Evolutionary conservation across 2,113 vertebrate species (phyloP).

Genomic region (Proteles cristata): DNA sequence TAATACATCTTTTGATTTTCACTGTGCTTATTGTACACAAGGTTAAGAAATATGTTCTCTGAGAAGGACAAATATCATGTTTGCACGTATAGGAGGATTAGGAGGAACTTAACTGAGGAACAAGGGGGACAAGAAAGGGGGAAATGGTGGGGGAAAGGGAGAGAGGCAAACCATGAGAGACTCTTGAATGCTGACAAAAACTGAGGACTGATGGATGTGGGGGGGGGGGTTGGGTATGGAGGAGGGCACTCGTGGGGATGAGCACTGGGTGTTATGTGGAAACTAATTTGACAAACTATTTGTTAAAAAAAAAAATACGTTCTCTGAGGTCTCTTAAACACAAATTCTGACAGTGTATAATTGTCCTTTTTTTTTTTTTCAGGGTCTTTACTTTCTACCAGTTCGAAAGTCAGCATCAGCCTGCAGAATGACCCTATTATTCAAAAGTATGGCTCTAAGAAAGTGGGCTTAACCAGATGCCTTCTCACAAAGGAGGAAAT

Average conservation of each 20-base stretch:
- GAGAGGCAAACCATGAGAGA: too few relatives aligned
- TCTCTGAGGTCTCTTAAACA: neutral
- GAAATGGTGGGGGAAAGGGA: too few relatives aligned
- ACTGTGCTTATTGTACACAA: neutral
- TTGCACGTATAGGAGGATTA: too few relatives aligned
- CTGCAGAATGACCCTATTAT: conserved; percentile 80
- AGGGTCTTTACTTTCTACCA: conserved; percentile 76
- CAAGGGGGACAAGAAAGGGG: too few relatives aligned
- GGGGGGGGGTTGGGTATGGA: too few relatives aligned
- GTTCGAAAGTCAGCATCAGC: conserved; percentile 64
- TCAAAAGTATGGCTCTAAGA: conserved; percentile 81
- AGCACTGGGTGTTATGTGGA: too few relatives aligned
- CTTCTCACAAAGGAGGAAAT: conserved; percentile 84
- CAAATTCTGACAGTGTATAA: neutral
- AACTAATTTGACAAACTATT: too few relatives aligned
- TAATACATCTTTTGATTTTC: neutral
- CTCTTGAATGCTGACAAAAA: too few relatives aligned
- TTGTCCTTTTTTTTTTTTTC: conserved; percentile 65
- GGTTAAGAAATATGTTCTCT: neutral
- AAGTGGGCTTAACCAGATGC: conserved; percentile 81
- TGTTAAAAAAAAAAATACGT: neutral
- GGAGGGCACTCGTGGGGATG: too few relatives aligned
- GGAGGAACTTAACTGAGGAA: too few relatives aligned
- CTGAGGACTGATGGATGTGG: too few relatives aligned
- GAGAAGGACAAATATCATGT: neutral